Conservation (phyloP, 2,113 vertebrate genomes). For the Hypanus sabinus region DNA sequence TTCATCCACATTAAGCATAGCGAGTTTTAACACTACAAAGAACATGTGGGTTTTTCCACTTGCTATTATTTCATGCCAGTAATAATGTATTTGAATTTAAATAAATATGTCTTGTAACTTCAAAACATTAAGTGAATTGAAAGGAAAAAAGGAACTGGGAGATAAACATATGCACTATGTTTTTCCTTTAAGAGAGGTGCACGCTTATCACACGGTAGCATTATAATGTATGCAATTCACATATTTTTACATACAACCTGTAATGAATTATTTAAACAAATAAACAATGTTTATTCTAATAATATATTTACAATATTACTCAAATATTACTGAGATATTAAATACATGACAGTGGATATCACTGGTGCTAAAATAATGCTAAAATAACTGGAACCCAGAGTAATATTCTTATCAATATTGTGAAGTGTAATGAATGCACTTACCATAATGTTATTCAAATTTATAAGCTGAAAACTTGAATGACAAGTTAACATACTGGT, state of each 20-base stretch:
- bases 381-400: not conserved
- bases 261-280: too few relatives aligned
- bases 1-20: not conserved
- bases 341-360: not conserved
- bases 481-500: not conserved
- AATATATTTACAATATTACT: too few relatives aligned
- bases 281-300: too few relatives aligned
- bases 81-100: slow-evolving; percentile 4
- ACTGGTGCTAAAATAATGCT: not conserved
- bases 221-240: too few relatives aligned
- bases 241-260: too few relatives aligned
- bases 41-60: not conserved
- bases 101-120: not conserved
- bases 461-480: slow-evolving; percentile 17
- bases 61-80: not conserved
- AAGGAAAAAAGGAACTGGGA: too few relatives aligned
- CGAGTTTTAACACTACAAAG: not conserved
- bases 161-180: too few relatives aligned
- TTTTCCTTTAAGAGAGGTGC: too few relatives aligned
- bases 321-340: too few relatives aligned
- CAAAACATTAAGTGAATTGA: too few relatives aligned
- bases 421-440: not conserved
- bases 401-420: not conserved
- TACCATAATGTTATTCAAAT: not conserved
- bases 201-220: too few relatives aligned